These are phyloP conservation scores for Eudyptes chrysolophus DNA, from an alignment of 2,113 vertebrate genomes.

Conservation along the genomic window DNA sequence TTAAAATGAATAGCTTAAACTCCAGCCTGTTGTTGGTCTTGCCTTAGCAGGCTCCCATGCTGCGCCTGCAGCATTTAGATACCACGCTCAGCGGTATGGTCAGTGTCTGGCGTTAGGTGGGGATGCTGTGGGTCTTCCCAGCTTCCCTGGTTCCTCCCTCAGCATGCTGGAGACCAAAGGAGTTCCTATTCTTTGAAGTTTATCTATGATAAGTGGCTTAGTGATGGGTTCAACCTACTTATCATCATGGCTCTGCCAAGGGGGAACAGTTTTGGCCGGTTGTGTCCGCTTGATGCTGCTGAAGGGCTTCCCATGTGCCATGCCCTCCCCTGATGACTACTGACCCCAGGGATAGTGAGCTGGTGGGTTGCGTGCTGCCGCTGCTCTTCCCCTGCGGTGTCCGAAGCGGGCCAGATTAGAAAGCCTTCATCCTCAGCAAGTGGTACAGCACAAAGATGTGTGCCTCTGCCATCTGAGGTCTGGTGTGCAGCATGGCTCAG, in stretches of 20 bases:
- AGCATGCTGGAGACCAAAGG: neutral
- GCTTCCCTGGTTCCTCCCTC: neutral
- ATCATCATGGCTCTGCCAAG: neutral
- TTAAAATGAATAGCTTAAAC: neutral
- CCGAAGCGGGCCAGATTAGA: accelerated
- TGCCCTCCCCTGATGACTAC: neutral
- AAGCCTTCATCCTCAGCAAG: neutral
- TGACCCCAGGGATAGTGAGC: neutral
- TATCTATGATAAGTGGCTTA: neutral
- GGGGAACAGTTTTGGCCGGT: neutral
- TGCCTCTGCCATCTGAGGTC: neutral
- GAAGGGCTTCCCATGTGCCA: neutral
- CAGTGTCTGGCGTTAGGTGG: neutral
- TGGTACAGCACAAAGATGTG: neutral
- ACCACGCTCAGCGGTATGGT: neutral
- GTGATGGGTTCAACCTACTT: neutral
- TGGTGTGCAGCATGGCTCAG: neutral
- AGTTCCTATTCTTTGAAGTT: neutral
- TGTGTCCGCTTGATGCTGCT: neutral
- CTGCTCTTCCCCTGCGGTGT: neutral
- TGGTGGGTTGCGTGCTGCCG: neutral
- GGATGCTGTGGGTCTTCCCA: neutral
- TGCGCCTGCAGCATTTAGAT: neutral
- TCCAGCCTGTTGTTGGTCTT: neutral
- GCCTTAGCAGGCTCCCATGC: neutral